These are phyloP conservation scores for Menura novaehollandiae DNA, from an alignment of 2,113 vertebrate genomes.

Conservation along the genomic window DNA sequence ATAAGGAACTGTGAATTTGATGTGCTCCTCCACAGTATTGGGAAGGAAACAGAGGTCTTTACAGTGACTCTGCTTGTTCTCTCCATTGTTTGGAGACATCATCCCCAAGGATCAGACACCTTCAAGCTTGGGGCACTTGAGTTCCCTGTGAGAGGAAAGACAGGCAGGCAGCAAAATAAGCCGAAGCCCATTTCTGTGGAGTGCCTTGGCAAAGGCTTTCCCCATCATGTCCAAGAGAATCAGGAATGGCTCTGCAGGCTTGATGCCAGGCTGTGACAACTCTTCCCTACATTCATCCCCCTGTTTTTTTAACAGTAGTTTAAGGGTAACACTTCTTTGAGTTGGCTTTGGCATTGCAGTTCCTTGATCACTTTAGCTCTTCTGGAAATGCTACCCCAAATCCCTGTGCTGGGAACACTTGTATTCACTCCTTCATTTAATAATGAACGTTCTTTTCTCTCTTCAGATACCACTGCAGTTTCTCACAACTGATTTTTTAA, in stretches of 20 bases:
- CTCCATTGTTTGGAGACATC: background rate
- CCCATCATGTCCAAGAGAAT: background rate
- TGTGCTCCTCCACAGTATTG: background rate
- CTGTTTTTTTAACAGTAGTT: background rate
- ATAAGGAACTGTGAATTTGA: background rate
- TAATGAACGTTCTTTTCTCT: background rate
- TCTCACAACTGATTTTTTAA: background rate
- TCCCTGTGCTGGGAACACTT: background rate
- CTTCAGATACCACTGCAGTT: background rate
- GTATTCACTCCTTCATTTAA: background rate
- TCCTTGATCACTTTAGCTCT: background rate
- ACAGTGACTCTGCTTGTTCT: background rate
- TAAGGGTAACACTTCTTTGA: background rate
- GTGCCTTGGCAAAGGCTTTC: background rate
- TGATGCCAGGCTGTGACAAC: background rate
- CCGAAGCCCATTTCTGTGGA: background rate
- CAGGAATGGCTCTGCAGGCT: background rate
- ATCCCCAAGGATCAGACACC: background rate
- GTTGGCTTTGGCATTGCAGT: background rate
- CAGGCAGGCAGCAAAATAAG: background rate
- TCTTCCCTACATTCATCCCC: background rate
- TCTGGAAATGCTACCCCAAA: background rate
- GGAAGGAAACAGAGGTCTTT: background rate
- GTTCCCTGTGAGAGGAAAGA: background rate
- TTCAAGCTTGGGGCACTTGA: fast-evolving